phyloP scores from a whole-genome alignment of 2,113 vertebrate genomes.

The Mustelus asterias region DNA sequence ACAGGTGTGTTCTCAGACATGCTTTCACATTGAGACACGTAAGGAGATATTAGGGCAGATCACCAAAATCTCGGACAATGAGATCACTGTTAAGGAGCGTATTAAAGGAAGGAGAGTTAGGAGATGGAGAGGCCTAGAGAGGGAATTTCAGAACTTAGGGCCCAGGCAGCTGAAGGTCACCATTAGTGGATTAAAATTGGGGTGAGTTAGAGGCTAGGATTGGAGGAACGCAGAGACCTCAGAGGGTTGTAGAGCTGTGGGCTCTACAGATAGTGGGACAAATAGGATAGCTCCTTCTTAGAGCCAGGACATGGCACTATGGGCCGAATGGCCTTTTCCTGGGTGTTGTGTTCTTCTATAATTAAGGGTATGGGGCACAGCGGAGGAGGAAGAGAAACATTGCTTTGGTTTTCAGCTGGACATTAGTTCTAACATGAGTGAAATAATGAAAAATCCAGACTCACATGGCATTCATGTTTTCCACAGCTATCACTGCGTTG shows the following conservation, averaged over 20 bases:
- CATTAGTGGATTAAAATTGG: background rate
- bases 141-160: no score
- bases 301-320: background rate
- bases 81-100: no score
- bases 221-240: background rate
- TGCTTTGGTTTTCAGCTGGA: background rate
- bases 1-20: no score
- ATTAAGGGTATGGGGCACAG: background rate
- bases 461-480: background rate
- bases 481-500: background rate
- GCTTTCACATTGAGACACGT: no score
- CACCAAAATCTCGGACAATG: no score
- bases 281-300: background rate
- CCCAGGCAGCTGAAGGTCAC: no score
- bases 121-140: no score
- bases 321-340: background rate
- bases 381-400: background rate
- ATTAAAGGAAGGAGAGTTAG: no score
- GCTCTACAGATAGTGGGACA: no score
- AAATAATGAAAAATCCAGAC: background rate
- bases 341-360: background rate
- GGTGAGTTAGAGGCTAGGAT: background rate
- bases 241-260: background rate
- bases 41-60: no score
- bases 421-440: background rate